Percentiles rank a stretch among this genome's conserved stretches.
phyloP scores from a whole-genome alignment of 1,140 invertebrate species.

The Drosophila pruinosa region DNA sequence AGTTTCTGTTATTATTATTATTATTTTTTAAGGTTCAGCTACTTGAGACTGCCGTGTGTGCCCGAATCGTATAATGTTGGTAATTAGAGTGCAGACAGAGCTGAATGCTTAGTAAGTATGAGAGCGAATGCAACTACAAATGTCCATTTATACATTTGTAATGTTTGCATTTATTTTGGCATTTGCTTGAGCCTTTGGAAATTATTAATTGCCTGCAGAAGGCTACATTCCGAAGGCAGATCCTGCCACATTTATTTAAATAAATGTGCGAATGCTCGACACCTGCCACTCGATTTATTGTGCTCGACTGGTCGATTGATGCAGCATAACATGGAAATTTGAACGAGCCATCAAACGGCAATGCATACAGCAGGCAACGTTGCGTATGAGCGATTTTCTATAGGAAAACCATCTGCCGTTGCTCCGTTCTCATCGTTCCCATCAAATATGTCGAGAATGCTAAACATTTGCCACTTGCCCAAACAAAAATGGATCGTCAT shows the following conservation, averaged over 20 bases:
- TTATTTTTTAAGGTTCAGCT: constrained; percentile 8
- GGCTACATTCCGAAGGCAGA: neutral
- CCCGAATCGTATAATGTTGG: neutral
- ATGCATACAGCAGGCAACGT: constrained; percentile 48
- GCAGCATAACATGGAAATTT: constrained; percentile 53
- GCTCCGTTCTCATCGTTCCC: neutral
- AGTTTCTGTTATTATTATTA: constrained; percentile 4
- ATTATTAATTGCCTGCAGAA: constrained; percentile 38
- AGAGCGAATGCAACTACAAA: neutral
- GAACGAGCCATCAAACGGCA: constrained; percentile 73
- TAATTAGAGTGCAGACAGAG: constrained; percentile 44
- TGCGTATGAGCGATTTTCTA: constrained; percentile 70
- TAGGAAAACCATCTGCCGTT: constrained; percentile 21
- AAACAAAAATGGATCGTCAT: constrained; percentile 42
- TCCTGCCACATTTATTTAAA: constrained; percentile 46
- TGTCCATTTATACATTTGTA: too few species aligned
- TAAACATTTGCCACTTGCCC: constrained; percentile 71
- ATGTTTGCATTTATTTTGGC: constrained; percentile 49
- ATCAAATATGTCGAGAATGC: constrained; percentile 54
- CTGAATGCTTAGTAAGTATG: too few species aligned
- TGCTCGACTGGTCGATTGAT: constrained; percentile 43
- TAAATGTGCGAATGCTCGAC: constrained; percentile 12
- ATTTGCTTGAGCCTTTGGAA: constrained; percentile 55
- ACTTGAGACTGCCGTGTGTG: constrained; percentile 2
- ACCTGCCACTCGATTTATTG: constrained; percentile 54